phyloP scores from a whole-genome alignment of 1,140 invertebrate species.

The Telenomus remus region DNA sequence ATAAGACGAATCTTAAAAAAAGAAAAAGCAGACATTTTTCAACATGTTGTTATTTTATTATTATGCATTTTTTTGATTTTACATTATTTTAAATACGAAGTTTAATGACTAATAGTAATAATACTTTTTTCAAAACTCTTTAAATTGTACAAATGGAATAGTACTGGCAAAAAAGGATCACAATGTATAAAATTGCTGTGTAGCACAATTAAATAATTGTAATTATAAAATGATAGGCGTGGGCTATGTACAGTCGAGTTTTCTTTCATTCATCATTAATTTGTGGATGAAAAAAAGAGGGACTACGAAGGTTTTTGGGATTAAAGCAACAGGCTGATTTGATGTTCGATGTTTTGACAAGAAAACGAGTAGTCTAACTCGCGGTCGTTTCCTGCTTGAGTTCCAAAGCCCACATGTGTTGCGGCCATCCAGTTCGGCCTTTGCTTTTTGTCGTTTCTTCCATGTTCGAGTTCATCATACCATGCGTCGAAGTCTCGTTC shows the following conservation, averaged over 20 bases:
- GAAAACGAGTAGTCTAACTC: slow-evolving; percentile 47
- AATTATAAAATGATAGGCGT: slow-evolving; percentile 11
- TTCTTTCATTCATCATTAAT: not conserved
- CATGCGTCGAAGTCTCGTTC: slow-evolving; percentile 64
- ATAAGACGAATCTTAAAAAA: no score
- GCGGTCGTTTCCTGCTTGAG: slow-evolving; percentile 83
- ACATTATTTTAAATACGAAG: no score
- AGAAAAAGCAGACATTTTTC: no score
- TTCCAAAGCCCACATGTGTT: slow-evolving; percentile 94
- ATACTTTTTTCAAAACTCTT: no score
- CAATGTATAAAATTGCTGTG: slow-evolving; percentile 15
- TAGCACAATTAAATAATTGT: slow-evolving; percentile 3
- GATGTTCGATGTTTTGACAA: slow-evolving; percentile 28
- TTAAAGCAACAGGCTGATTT: slow-evolving; percentile 6
- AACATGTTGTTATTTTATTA: no score
- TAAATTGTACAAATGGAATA: no score
- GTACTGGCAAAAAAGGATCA: slow-evolving; percentile 1
- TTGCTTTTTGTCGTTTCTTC: slow-evolving; percentile 77
- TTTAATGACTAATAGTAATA: no score
- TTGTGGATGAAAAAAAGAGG: slow-evolving; percentile 11
- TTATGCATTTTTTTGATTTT: slow-evolving; percentile 3
- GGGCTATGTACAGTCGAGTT: slow-evolving; percentile 44
- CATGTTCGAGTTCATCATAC: slow-evolving; percentile 50
- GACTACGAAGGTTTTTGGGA: slow-evolving; percentile 9
- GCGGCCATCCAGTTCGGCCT: slow-evolving; percentile 94